Evolutionary conservation across 1,140 invertebrate genomes (phyloP).

Genomic region (Ylistrum balloti): DNA sequence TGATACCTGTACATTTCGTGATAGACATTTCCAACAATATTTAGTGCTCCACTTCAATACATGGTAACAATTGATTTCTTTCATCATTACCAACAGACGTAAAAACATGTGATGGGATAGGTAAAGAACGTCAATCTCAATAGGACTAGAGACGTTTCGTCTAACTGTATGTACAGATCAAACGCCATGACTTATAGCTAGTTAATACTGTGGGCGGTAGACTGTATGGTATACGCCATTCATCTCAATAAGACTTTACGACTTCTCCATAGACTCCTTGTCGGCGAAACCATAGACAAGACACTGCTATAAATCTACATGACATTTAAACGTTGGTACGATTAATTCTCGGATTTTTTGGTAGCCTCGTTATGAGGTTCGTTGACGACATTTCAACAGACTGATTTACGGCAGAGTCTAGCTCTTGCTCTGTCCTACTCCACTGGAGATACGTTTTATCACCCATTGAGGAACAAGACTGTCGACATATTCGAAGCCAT

Average conservation of each 20-base stretch:
- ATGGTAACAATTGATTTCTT: not conserved
- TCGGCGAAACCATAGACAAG: constrained; percentile 23
- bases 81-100: not conserved
- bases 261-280: constrained; percentile 37
- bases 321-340: constrained; percentile 10
- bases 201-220: not conserved
- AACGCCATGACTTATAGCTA: not conserved
- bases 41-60: not conserved
- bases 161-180: not conserved
- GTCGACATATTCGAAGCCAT: not conserved
- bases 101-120: not conserved
- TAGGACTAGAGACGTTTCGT: not conserved
- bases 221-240: not conserved
- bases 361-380: constrained; percentile 37
- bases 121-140: not conserved
- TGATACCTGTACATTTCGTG: no score
- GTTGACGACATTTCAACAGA: constrained; percentile 16
- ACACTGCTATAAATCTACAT: constrained; percentile 6
- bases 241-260: not conserved
- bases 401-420: constrained; percentile 1
- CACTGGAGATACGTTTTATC: constrained; percentile 4
- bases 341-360: not conserved
- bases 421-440: constrained; percentile 9
- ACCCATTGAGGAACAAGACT: not conserved
- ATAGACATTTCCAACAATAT: no score